phyloP scores from a whole-genome alignment of 2,888 invertebrate genomes.

The Marasmarcha lunaedactyla region DNA sequence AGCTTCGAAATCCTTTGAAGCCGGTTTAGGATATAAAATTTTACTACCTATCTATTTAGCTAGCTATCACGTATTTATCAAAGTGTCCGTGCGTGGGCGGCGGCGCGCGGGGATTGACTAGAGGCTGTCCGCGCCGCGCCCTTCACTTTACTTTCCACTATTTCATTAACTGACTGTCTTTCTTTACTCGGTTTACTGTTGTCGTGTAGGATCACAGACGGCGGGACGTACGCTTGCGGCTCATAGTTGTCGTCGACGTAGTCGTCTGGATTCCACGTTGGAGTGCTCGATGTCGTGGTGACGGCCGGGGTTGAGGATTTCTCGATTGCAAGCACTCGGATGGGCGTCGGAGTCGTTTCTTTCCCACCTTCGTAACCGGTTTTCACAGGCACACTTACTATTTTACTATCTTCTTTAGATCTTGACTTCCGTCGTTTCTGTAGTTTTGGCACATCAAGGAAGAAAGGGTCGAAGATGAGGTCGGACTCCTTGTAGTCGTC shows the following conservation, averaged over 20 bases:
- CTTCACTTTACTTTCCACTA: slow-evolving; percentile 17
- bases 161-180: slow-evolving; percentile 27
- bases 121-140: slow-evolving; percentile 54
- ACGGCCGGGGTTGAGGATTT: slow-evolving; percentile 22
- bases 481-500: slow-evolving; percentile 83
- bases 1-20: no score
- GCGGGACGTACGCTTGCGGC: slow-evolving; percentile 64
- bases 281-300: slow-evolving; percentile 39
- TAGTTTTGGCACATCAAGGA: slow-evolving; percentile 82
- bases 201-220: slow-evolving; percentile 43
- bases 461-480: slow-evolving; percentile 80
- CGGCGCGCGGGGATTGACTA: slow-evolving; percentile 52
- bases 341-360: slow-evolving; percentile 31
- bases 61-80: slow-evolving; percentile 31
- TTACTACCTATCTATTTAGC: slow-evolving; percentile 55
- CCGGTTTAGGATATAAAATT: neutral
- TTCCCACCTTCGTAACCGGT: slow-evolving; percentile 17
- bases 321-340: slow-evolving; percentile 39
- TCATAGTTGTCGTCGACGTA: slow-evolving; percentile 78
- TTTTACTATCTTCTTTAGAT: slow-evolving; percentile 41
- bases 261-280: slow-evolving; percentile 62
- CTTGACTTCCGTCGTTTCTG: slow-evolving; percentile 58
- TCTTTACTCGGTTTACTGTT: slow-evolving; percentile 33
- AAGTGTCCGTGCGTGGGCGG: slow-evolving; percentile 32
- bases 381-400: slow-evolving; percentile 32